Evolutionary conservation across 2,888 invertebrate species (phyloP).

Genomic region (Acrobasis repandana): DNA sequence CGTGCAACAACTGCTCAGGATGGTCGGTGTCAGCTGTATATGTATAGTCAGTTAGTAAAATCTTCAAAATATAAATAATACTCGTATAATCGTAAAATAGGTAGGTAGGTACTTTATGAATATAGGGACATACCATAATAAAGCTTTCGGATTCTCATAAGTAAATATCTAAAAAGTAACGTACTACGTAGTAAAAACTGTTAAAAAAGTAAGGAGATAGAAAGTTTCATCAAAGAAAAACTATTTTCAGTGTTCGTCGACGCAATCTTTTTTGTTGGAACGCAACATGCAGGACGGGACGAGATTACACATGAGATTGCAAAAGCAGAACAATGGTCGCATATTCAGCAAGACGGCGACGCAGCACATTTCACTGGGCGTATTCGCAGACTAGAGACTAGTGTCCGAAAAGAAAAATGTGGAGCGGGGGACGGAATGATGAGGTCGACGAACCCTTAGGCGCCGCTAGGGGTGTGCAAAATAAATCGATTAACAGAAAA

Average conservation of each 20-base stretch:
- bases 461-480: slow-evolving; percentile 27
- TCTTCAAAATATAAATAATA: too few relatives aligned
- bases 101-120: too few relatives aligned
- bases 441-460: slow-evolving; percentile 66
- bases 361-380: slow-evolving; percentile 63
- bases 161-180: too few relatives aligned
- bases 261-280: slow-evolving; percentile 14
- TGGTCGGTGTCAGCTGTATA: too few relatives aligned
- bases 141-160: too few relatives aligned
- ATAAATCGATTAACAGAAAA: too few relatives aligned
- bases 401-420: slow-evolving; percentile 79
- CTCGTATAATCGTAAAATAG: too few relatives aligned
- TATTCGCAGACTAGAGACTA: slow-evolving; percentile 45
- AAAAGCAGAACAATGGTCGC: slow-evolving; percentile 71
- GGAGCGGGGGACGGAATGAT: slow-evolving; percentile 62
- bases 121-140: too few relatives aligned
- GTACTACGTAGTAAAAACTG: too few relatives aligned
- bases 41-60: too few relatives aligned
- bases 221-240: slow-evolving; percentile 5
- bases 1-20: too few relatives aligned
- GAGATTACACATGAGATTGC: slow-evolving; percentile 75
- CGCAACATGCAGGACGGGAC: slow-evolving; percentile 42
- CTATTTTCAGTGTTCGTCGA: slow-evolving; percentile 12
- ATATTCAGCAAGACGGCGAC: slow-evolving; percentile 70
- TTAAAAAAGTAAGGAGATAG: too few relatives aligned